phyloP scores from a whole-genome alignment of 2,888 invertebrate species.

The Stenodera caucasica region DNA sequence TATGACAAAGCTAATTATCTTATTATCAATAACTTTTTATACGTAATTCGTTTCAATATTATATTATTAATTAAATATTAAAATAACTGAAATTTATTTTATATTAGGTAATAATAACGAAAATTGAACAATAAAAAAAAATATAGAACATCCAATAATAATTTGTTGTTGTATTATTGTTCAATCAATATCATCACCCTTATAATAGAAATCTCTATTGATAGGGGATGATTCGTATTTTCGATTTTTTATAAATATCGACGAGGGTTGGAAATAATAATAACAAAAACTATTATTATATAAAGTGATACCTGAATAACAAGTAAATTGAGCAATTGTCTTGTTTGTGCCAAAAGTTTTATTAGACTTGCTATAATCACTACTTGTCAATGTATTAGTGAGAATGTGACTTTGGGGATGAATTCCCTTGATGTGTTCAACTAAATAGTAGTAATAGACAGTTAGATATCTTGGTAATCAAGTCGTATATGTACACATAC shows the following conservation, averaged over 20 bases:
- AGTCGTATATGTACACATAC: not conserved
- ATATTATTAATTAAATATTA: too few species aligned
- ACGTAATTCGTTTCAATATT: too few species aligned
- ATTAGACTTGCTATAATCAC: slow-evolving; percentile 24
- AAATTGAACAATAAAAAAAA: too few species aligned
- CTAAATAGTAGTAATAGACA: slow-evolving; percentile 19
- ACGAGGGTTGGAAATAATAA: too few species aligned
- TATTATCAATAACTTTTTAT: too few species aligned
- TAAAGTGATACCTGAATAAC: too few species aligned
- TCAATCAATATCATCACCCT: not conserved
- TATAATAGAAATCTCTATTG: not conserved
- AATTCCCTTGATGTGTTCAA: slow-evolving; percentile 27
- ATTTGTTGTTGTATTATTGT: not conserved
- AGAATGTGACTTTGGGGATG: slow-evolving; percentile 12
- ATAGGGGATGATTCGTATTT: too few species aligned
- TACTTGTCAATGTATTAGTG: not conserved
- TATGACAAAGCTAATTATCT: not conserved
- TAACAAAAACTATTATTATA: too few species aligned
- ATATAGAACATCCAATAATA: too few species aligned
- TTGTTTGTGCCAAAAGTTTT: slow-evolving; percentile 12
- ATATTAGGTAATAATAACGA: too few species aligned
- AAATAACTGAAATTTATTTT: too few species aligned
- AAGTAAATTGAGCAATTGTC: slow-evolving; percentile 11
- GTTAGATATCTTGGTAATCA: slow-evolving; percentile 9
- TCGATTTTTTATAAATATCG: too few species aligned